phyloP scores from a whole-genome alignment of 1,140 invertebrate species.

The Lepidurus apus region DNA sequence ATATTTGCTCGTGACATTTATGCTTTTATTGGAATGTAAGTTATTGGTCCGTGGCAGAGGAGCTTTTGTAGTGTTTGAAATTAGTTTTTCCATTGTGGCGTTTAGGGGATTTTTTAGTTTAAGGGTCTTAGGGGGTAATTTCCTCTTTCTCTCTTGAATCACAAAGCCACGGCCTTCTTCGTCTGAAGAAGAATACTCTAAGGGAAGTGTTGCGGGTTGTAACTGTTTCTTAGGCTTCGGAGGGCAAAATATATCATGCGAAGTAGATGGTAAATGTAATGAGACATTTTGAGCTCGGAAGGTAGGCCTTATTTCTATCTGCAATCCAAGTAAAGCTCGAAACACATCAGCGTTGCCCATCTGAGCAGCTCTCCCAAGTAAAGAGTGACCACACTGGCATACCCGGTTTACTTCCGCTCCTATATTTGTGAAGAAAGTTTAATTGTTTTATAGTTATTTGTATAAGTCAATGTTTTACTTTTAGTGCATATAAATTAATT shows the following conservation, averaged over 20 bases:
- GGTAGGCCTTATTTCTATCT: slow-evolving; percentile 33
- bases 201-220: slow-evolving; percentile 32
- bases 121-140: slow-evolving; percentile 43
- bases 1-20: slow-evolving; percentile 38
- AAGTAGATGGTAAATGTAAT: background rate
- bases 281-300: slow-evolving; percentile 31
- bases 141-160: slow-evolving; percentile 12
- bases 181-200: slow-evolving; percentile 24
- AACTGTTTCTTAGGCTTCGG: slow-evolving; percentile 24
- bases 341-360: slow-evolving; percentile 46
- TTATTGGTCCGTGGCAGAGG: slow-evolving; percentile 43
- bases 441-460: background rate
- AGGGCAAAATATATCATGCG: background rate
- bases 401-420: slow-evolving; percentile 49
- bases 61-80: slow-evolving; percentile 38
- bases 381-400: slow-evolving; percentile 46
- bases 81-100: slow-evolving; percentile 39
- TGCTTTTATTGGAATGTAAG: slow-evolving; percentile 30
- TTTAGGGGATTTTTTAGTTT: slow-evolving; percentile 37
- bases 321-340: slow-evolving; percentile 42
- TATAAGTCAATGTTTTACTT: background rate
- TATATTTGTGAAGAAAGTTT: slow-evolving; percentile 38
- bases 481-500: background rate
- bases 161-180: slow-evolving; percentile 24
- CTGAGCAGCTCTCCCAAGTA: slow-evolving; percentile 48